These are phyloP conservation scores for Lampris megalopsis DNA, from an alignment of 2,113 vertebrate species.

Conservation along the genomic window DNA sequence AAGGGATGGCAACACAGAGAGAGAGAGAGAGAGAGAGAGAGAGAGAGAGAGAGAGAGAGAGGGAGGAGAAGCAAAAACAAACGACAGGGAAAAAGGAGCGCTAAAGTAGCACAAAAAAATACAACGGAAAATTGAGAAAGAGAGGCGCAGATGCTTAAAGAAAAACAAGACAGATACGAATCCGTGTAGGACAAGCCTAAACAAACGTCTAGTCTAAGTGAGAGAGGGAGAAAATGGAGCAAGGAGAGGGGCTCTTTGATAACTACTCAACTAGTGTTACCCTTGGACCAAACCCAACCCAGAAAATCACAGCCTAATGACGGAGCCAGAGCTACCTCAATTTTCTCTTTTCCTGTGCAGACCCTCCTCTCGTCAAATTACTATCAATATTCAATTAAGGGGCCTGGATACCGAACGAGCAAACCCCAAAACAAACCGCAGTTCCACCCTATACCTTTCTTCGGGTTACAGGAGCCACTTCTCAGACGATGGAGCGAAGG, in stretches of 20 bases:
- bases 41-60: not conserved
- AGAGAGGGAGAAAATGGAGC: constrained; percentile 62
- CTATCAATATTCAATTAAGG: constrained; percentile 70
- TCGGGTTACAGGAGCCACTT: constrained; percentile 17
- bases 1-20: constrained; percentile 1
- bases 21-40: constrained; percentile 1
- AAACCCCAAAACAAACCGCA: constrained; percentile 56
- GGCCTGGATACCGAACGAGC: constrained; percentile 22
- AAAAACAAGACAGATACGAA: not conserved
- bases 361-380: constrained; percentile 40
- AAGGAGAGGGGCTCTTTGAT: constrained; percentile 54
- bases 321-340: constrained; percentile 3
- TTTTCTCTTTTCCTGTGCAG: constrained; percentile 52
- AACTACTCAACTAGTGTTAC: constrained; percentile 58
- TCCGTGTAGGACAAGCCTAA: constrained; percentile 22
- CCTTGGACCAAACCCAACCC: constrained; percentile 58
- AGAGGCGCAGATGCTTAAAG: not conserved
- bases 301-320: constrained; percentile 51
- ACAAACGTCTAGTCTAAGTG: constrained; percentile 44
- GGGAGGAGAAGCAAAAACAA: not conserved
- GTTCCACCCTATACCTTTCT: constrained; percentile 12
- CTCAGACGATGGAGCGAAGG: not conserved
- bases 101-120: too few species aligned
- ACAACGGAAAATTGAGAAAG: not conserved
- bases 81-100: too few species aligned